Evolutionary conservation across 2,888 invertebrate species (phyloP), one percentile per base, ranked within the genome.

Genomic region (Stenichneumon culpator): DNA sequence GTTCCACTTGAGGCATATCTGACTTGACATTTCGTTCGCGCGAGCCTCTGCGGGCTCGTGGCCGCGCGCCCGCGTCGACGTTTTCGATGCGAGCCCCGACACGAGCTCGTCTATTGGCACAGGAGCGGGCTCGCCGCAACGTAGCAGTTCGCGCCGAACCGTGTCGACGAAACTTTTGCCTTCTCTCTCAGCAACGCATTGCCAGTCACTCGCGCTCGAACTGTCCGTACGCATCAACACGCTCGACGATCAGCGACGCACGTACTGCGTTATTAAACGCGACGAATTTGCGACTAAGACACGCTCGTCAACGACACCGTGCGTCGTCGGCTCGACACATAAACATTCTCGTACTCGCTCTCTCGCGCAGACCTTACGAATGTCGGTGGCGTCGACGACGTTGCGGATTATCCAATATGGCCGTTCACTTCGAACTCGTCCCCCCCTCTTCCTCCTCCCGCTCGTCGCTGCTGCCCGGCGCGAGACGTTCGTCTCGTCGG

Each of bases 1-100:
- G 93, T 96, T 96, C 96, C 96, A 96, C 93, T 96, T 96, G 86
- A 96, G 94, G 93, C 96, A 96, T 94, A 96, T 96, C 93, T 96
- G 96, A 91, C 95, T 95, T 87, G 93, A 92, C 93, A 93, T 93
- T 75, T 79, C 63, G 67, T 22, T 57, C 60, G 54, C 52, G 72
- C 32, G 39, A 25, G 52, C 63, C 50, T 57, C 25, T 22, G 22
- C 57, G 50, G 22, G 25, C 63, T 79, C 28, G 47, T 32, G 44
- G 16, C 32, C 57, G 70, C 78, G 79, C 70, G 72, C 82, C 57
- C 79, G 83, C 54, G 22, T 54, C 22, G 22, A 54, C 54, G 54
- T 6, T 54, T 54, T 54, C 39, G 39, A 39, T 11, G 39, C 39
- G 39, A 39, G 44, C 16, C 44, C 16, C 16, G 44, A 16, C 14